phyloP scores from a whole-genome alignment of 2,888 invertebrate genomes.

The Myopa tessellatipennis region DNA sequence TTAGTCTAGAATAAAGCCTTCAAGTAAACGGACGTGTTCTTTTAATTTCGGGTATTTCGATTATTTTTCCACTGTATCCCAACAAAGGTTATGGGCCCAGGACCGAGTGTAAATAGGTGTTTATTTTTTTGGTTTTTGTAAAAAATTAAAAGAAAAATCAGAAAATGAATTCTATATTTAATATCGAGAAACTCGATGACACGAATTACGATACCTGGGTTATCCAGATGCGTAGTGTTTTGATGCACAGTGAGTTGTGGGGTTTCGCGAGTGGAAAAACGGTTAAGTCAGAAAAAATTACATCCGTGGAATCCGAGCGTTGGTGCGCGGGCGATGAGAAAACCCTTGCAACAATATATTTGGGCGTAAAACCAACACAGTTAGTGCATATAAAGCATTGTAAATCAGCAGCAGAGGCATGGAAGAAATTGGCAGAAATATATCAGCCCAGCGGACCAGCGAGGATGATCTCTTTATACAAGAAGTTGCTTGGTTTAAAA shows the following conservation, averaged over 20 bases:
- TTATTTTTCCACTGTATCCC: no score
- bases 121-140: no score
- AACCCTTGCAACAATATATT: slow-evolving; percentile 18
- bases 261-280: not conserved
- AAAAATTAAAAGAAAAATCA: no score
- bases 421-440: slow-evolving; percentile 35
- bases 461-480: slow-evolving; percentile 40
- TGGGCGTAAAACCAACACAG: slow-evolving; percentile 12
- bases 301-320: not conserved
- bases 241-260: slow-evolving; percentile 21
- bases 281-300: not conserved
- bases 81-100: no score
- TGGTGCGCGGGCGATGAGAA: slow-evolving; percentile 6
- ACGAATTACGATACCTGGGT: not conserved
- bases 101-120: no score
- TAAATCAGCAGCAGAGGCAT: slow-evolving; percentile 35
- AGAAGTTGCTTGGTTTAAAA: slow-evolving; percentile 37
- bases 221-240: not conserved
- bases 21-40: no score
- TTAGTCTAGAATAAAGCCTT: no score
- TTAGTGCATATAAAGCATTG: slow-evolving; percentile 27
- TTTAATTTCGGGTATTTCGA: no score
- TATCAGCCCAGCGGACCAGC: slow-evolving; percentile 41
- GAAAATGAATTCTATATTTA: no score
- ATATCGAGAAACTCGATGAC: no score